Conservation (phyloP, 1,140 invertebrate genomes). For the Anadara kagoshimensis region DNA sequence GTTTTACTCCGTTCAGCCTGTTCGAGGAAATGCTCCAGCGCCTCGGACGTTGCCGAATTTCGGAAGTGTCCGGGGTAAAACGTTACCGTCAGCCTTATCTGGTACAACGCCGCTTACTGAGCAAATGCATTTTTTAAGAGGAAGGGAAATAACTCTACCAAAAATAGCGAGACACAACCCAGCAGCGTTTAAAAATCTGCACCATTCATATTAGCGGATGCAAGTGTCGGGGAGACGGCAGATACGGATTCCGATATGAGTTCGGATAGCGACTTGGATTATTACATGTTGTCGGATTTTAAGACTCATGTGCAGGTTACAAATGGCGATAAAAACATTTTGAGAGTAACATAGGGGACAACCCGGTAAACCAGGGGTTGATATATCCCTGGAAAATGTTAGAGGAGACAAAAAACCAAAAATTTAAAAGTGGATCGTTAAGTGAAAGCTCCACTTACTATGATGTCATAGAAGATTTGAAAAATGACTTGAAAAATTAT, state of each 20-base stretch:
- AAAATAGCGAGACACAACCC: neutral
- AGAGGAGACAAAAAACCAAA: too few species aligned
- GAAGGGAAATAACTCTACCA: slow-evolving; percentile 51
- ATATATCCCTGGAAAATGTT: too few species aligned
- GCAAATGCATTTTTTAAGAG: slow-evolving; percentile 42
- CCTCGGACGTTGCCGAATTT: slow-evolving; percentile 41
- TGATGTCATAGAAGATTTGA: too few species aligned
- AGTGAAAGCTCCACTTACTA: too few species aligned
- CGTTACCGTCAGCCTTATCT: neutral
- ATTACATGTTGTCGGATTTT: neutral
- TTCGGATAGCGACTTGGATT: slow-evolving; percentile 21
- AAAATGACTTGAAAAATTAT: too few species aligned
- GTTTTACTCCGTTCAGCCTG: slow-evolving; percentile 51
- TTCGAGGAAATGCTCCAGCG: neutral
- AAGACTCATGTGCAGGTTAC: neutral
- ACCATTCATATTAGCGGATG: slow-evolving; percentile 20
- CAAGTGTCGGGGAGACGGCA: slow-evolving; percentile 29
- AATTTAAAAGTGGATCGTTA: too few species aligned
- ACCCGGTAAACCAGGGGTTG: too few species aligned
- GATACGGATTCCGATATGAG: slow-evolving; percentile 25
- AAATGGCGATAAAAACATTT: neutral
- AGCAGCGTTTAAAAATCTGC: neutral
- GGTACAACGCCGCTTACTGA: neutral
- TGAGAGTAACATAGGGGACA: too few species aligned
- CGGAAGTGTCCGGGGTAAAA: slow-evolving; percentile 22